Conservation (phyloP, 2,113 vertebrate genomes). For the Forbesichthys agassizii region DNA sequence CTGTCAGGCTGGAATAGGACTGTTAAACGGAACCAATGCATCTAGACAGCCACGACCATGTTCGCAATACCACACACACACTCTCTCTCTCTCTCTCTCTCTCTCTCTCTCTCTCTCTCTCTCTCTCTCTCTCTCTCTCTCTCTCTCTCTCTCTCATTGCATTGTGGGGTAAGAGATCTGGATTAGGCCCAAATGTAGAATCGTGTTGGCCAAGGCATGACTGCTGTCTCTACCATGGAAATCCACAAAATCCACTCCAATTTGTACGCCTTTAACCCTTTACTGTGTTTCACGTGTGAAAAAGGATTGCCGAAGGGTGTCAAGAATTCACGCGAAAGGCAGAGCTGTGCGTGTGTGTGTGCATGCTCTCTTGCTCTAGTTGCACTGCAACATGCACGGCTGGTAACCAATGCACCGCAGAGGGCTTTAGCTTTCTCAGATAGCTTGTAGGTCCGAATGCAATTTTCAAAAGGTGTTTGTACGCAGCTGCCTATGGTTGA, state of each 20-base stretch:
- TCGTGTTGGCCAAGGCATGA: constrained; percentile 61
- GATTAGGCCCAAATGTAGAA: constrained; percentile 74
- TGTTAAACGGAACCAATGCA: constrained; percentile 78
- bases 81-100: no score
- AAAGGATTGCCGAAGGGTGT: constrained; percentile 67
- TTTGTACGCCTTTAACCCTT: constrained; percentile 66
- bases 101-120: constrained; percentile 25
- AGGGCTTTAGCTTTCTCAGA: constrained; percentile 50
- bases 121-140: constrained; percentile 25
- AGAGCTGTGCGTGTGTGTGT: constrained; percentile 41
- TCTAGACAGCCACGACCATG: constrained; percentile 64
- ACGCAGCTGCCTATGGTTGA: constrained; percentile 57
- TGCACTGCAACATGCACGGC: constrained; percentile 65
- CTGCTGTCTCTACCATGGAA: constrained; percentile 59
- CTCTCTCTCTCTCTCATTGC: constrained; percentile 22
- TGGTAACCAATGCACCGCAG: constrained; percentile 61
- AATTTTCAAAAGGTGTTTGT: constrained; percentile 57
- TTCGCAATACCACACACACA: constrained; percentile 58
- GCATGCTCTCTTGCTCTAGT: constrained; percentile 49
- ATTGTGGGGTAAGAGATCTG: constrained; percentile 53
- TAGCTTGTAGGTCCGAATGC: constrained; percentile 50
- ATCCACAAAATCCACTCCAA: constrained; percentile 61
- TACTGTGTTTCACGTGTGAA: constrained; percentile 68
- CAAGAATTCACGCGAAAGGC: constrained; percentile 30
- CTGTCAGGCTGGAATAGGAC: constrained; percentile 71